A percentile compares a stretch with the other conserved stretches of the same genome.
These are phyloP conservation scores for Proterorhinus semilunaris DNA, from an alignment of 2,113 vertebrate genomes.

Conservation along the genomic window DNA sequence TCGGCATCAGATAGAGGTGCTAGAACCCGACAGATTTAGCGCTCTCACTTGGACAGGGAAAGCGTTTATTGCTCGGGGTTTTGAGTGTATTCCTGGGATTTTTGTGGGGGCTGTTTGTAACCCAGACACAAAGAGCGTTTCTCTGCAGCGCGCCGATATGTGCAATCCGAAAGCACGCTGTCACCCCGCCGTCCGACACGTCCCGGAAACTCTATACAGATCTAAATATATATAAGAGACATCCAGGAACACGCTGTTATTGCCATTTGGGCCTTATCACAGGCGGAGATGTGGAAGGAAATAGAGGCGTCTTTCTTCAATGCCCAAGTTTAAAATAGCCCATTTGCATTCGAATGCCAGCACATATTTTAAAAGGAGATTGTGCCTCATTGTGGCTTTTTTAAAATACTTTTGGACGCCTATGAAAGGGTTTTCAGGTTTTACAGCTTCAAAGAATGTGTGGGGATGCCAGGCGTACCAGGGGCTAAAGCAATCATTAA, in stretches of 20 bases:
- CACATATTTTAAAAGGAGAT: background rate
- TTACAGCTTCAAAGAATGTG: too few relatives aligned
- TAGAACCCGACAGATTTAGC: background rate
- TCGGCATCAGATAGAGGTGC: background rate
- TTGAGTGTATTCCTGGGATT: background rate
- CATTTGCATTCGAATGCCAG: background rate
- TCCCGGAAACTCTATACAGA: background rate
- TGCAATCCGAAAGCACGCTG: background rate
- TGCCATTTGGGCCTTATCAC: conserved; percentile 2
- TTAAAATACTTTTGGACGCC: too few relatives aligned
- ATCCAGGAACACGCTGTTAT: background rate
- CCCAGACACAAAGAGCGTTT: background rate
- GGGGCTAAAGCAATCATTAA: too few relatives aligned
- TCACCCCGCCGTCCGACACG: background rate
- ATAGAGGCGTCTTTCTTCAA: background rate
- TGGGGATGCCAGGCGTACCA: too few relatives aligned
- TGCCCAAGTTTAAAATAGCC: background rate
- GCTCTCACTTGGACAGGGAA: background rate
- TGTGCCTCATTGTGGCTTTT: background rate
- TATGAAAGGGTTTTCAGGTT: too few relatives aligned
- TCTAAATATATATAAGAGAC: background rate
- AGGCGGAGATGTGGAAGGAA: background rate
- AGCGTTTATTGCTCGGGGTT: background rate
- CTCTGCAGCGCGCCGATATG: background rate
- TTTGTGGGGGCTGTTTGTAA: conserved; percentile 6